These are phyloP conservation scores for Micropoecilia bifurca DNA, from an alignment of 2,797 vertebrate species.

Conservation along the genomic window DNA sequence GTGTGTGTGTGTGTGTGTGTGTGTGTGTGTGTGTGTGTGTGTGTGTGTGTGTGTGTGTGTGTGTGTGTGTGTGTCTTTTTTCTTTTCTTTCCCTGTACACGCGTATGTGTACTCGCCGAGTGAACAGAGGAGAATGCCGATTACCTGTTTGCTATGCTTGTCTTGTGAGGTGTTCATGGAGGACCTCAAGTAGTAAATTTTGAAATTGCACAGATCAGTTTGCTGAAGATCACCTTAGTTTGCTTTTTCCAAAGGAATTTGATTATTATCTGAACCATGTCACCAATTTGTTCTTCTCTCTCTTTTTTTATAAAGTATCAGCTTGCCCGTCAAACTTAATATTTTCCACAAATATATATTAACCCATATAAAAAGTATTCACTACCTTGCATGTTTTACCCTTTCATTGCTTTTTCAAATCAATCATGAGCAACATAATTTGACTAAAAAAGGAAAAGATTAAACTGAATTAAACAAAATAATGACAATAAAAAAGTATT, in stretches of 20 bases:
- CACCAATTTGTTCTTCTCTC: not conserved
- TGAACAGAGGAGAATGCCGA: conserved; percentile 39
- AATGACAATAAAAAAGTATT: not conserved
- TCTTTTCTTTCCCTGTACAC: not conserved
- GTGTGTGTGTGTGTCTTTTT: conserved; percentile 17
- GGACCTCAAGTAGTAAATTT: conserved; percentile 38
- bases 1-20: too few species aligned
- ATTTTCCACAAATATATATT: not conserved
- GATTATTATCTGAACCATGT: conserved; percentile 19
- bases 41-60: too few species aligned
- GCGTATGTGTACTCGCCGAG: conserved; percentile 5
- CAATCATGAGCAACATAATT: not conserved
- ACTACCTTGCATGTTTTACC: not conserved
- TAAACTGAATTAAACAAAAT: not conserved
- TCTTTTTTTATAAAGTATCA: too few species aligned
- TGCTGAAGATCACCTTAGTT: conserved; percentile 47
- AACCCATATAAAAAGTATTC: not conserved
- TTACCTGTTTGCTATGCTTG: conserved; percentile 76
- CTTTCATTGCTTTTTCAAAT: not conserved
- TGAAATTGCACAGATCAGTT: conserved; percentile 50
- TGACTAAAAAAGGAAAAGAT: not conserved
- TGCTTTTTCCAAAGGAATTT: conserved; percentile 28
- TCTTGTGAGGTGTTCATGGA: conserved; percentile 62
- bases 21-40: too few species aligned
- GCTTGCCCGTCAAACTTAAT: not conserved